A percentile compares a stretch with the other conserved stretches of the same genome.
phyloP scores from a whole-genome alignment of 2,797 vertebrate genomes.

The Dermochelys coriacea region DNA sequence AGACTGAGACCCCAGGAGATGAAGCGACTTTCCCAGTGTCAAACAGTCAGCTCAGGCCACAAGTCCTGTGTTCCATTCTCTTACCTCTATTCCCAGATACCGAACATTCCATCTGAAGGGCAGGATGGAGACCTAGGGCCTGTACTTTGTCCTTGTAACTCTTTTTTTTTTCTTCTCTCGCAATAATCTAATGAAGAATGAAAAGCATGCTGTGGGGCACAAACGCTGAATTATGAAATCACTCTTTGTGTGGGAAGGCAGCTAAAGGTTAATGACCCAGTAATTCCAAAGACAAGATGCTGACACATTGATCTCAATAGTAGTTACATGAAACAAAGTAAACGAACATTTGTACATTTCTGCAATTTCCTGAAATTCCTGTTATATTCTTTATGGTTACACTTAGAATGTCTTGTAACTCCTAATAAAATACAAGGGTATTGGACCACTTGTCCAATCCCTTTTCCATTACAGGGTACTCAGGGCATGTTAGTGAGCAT shows the following conservation, averaged over 20 bases:
- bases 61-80: background rate
- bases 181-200: background rate
- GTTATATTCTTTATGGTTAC: background rate
- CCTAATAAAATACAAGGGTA: background rate
- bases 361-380: background rate
- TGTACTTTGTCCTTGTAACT: background rate
- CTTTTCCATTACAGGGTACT: background rate
- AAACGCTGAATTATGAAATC: background rate
- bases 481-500: background rate
- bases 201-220: background rate
- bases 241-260: background rate
- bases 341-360: background rate
- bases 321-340: background rate
- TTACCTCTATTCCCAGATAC: background rate
- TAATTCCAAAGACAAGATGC: background rate
- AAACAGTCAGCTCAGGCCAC: background rate
- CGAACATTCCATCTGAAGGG: background rate
- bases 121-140: background rate
- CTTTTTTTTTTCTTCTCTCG: background rate
- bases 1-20: background rate
- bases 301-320: background rate
- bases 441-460: background rate
- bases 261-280: background rate
- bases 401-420: background rate
- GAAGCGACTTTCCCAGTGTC: background rate